Evolutionary conservation across 2,888 invertebrate genomes (phyloP), one percentile per base, ranked within the genome.

Genomic region (Melanophora roralis): DNA sequence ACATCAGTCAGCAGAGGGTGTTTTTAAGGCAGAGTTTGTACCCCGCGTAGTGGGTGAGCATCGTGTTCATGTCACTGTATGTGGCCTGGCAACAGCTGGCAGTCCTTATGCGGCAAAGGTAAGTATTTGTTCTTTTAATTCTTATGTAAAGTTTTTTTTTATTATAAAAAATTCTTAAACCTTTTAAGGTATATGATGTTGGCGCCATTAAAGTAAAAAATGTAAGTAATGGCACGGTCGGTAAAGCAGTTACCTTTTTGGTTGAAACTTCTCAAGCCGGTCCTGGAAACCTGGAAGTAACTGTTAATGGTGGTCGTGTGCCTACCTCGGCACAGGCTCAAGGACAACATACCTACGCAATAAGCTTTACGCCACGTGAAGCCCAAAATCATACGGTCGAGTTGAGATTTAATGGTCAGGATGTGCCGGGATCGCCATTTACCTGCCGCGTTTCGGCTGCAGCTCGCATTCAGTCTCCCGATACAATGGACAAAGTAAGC

Each of bases 191-290:
- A 3, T 98, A 98, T 88, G 98, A 98, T 87, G 96, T 98, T 8
- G 94, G 94, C 81, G 97, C 98, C 60, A 98, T 98, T 84, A 95
- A 96, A 91, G 97, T 98, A 32, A 97, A 96, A 89, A 97, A 97
- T 86, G 95, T 97, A 9, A 94, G 95, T 57, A 94, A 93, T 84
- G 96, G 97, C 80, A 94, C 96, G 47, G 95, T 97, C 57, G 96
- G 97, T 67, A 95, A 97, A 89, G 94, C 97, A 1, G 96, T 97
- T 38, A 97, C 97, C 51, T 97, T 97, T 90, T 92, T 97, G 85
- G 97, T 99, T 88, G 99, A 99, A 90, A 99, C 99, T 12, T 97
- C 97, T 87, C 97, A 98, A 89, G 99, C 99, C 4, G 99, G 99
- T 16, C 98, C 99, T 0, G 99, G 99, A 21, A 99, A 99, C 90